Conservation (phyloP, 2,113 vertebrate genomes). For the Pontoporia blainvillei region DNA sequence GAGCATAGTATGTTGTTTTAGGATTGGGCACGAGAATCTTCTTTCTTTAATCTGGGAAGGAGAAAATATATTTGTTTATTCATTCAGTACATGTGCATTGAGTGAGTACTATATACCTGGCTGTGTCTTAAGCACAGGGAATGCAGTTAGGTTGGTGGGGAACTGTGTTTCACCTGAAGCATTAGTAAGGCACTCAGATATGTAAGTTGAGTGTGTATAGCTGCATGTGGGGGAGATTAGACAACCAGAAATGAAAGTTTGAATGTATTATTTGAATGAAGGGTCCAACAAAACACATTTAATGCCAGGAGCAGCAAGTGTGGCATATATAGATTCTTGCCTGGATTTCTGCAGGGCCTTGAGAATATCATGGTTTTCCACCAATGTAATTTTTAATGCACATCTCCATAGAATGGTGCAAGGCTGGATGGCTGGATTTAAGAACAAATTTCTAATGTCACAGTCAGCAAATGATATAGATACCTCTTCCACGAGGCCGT, state of each 20-base stretch:
- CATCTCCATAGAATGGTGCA: not conserved
- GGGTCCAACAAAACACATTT: not conserved
- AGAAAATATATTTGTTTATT: not conserved
- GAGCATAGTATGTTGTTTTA: not conserved
- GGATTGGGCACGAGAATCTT: not conserved
- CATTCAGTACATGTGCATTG: not conserved
- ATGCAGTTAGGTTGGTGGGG: not conserved
- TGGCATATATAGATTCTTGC: not conserved
- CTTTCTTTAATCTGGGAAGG: not conserved
- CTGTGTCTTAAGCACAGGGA: not conserved
- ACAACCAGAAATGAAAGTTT: not conserved
- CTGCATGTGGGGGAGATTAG: not conserved
- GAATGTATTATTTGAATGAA: not conserved
- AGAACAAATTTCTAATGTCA: not conserved
- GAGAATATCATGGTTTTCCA: not conserved
- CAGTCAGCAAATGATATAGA: not conserved
- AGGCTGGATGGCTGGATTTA: not conserved
- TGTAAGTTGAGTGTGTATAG: not conserved
- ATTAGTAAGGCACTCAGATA: not conserved
- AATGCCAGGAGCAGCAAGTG: not conserved
- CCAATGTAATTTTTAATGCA: not conserved
- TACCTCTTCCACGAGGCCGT: not conserved
- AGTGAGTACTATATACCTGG: not conserved
- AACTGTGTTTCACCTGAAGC: not conserved
- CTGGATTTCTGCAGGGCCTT: not conserved